Evolutionary conservation across 2,113 vertebrate species (phyloP).

Genomic region (Heterochromis multidens): DNA sequence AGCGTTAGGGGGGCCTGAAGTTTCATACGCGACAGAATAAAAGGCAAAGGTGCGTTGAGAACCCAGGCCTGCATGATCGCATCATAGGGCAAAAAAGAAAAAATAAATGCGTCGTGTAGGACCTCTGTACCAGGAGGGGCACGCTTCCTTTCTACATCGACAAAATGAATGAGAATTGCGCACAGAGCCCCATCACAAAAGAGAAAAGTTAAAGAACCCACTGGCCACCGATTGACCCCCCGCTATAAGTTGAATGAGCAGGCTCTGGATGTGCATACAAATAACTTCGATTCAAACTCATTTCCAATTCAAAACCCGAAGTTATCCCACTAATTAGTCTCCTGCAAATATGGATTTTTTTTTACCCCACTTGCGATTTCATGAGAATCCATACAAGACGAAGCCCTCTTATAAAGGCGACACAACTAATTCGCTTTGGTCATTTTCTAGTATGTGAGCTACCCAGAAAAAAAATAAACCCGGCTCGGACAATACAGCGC

Average conservation of each 20-base stretch:
- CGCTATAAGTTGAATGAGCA: neutral
- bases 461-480: neutral
- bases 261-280: neutral
- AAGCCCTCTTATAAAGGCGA: neutral
- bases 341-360: neutral
- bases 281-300: constrained; percentile 22
- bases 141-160: neutral
- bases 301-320: neutral
- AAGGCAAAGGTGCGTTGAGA: neutral
- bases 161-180: neutral
- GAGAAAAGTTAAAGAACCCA: constrained; percentile 24
- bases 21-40: neutral
- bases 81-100: neutral
- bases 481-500: neutral
- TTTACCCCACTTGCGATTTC: neutral
- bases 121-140: neutral
- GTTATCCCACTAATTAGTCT: neutral
- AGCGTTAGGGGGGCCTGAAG: neutral
- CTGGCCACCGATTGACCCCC: neutral
- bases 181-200: neutral
- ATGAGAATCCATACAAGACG: neutral
- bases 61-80: neutral
- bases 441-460: neutral
- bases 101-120: neutral
- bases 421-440: neutral